These are phyloP conservation scores for Theropithecus gelada DNA, from an alignment of 2,113 vertebrate genomes.

Conservation along the genomic window DNA sequence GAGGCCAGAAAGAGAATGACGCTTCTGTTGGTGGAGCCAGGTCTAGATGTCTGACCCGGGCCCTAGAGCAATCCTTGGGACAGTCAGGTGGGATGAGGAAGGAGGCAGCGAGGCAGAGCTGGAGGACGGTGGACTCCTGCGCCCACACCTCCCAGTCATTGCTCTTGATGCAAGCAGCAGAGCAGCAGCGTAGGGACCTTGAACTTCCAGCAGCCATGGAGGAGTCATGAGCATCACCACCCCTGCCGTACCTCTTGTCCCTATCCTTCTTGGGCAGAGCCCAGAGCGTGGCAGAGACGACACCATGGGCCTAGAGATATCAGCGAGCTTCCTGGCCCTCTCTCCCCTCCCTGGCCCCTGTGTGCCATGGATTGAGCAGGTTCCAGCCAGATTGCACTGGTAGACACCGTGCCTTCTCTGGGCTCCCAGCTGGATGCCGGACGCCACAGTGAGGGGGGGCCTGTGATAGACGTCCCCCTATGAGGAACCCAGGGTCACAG, in stretches of 20 bases:
- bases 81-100: too few species aligned
- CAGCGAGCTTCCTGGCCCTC: background rate
- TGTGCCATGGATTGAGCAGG: background rate
- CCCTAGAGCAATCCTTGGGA: too few species aligned
- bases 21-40: background rate
- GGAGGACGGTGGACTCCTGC: background rate
- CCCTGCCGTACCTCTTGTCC: background rate
- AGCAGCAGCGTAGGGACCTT: fast-evolving
- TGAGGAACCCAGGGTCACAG: background rate
- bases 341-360: background rate
- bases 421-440: background rate
- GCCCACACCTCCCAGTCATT: background rate
- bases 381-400: background rate
- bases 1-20: background rate
- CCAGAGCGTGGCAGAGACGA: background rate
- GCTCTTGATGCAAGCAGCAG: background rate
- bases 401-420: background rate
- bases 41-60: background rate
- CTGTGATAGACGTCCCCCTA: fast-evolving
- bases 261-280: background rate
- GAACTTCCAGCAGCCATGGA: background rate
- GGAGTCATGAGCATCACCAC: background rate
- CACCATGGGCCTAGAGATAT: background rate
- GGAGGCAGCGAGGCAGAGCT: background rate
- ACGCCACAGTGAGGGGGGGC: background rate